Evolutionary conservation across 2,797 vertebrate genomes (phyloP).

Genomic region (Chaetophractus vellerosus): DNA sequence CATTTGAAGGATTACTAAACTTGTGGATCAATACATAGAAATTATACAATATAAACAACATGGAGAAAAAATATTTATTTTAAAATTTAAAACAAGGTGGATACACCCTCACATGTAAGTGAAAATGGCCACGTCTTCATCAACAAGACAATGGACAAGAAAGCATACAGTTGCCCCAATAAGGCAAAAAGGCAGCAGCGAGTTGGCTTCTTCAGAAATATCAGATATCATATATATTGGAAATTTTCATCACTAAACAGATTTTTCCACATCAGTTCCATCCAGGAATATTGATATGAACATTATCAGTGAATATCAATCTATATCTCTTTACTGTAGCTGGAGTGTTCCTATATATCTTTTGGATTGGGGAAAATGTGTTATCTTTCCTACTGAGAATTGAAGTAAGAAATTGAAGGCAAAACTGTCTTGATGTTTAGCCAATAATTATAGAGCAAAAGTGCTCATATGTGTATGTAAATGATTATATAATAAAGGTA

Average conservation of each 20-base stretch:
- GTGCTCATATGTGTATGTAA: conserved; percentile 6
- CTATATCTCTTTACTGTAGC: neutral
- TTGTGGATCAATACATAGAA: neutral
- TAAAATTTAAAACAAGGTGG: neutral
- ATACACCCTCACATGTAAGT: neutral
- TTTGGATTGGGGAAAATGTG: neutral
- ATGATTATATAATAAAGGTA: neutral
- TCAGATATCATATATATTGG: neutral
- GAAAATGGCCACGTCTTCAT: neutral
- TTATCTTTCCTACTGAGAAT: neutral
- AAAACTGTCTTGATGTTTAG: neutral
- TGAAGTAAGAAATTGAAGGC: neutral
- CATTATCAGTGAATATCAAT: neutral
- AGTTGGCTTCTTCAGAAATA: neutral
- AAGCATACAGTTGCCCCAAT: neutral
- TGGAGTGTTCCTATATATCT: neutral
- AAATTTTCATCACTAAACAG: neutral
- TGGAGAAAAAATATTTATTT: neutral
- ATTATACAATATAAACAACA: neutral
- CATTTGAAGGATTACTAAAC: neutral
- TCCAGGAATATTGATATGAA: neutral
- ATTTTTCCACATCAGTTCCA: neutral
- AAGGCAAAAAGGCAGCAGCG: too few relatives aligned
- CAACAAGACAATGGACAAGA: neutral
- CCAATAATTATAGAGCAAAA: neutral